Conservation (phyloP, 2,888 invertebrate genomes). For the Thecocarcelia acutangulata region DNA sequence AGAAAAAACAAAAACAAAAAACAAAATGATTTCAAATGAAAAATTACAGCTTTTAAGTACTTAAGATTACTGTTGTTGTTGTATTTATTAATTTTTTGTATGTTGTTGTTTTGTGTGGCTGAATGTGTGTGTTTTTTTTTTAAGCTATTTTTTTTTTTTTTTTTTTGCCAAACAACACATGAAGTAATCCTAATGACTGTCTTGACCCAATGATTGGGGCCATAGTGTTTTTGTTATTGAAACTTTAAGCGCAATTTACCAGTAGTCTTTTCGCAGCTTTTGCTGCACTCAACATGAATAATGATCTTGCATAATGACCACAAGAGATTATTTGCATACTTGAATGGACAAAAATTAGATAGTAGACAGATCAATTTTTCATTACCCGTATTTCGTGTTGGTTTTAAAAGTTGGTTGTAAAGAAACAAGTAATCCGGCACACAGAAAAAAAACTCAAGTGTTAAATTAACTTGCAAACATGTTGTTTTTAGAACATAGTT, state of each 20-base stretch:
- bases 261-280: conserved; percentile 28
- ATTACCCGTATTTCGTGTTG: background rate
- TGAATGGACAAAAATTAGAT: conserved; percentile 47
- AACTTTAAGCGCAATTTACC: conserved; percentile 38
- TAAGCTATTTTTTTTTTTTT: conserved; percentile 2
- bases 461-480: too few relatives aligned
- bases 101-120: conserved; percentile 22
- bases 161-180: conserved; percentile 39
- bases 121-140: conserved; percentile 1
- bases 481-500: too few relatives aligned
- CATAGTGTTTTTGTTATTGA: conserved; percentile 55
- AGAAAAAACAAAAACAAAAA: conserved; percentile 5
- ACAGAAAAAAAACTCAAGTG: too few relatives aligned
- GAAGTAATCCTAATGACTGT: conserved; percentile 65
- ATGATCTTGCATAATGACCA: conserved; percentile 55
- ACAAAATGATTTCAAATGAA: conserved; percentile 64
- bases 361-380: conserved; percentile 56
- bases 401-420: too few relatives aligned
- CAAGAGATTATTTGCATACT: conserved; percentile 55
- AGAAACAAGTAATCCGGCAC: too few relatives aligned
- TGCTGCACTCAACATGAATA: conserved; percentile 29
- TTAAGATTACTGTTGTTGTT: conserved; percentile 64
- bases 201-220: conserved; percentile 66
- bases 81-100: conserved; percentile 33
- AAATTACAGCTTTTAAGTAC: conserved; percentile 68